Evolutionary conservation across 2,888 invertebrate genomes (phyloP), one percentile per base, ranked within the genome.

Genomic region (Liopterus haemorrhoidalis): DNA sequence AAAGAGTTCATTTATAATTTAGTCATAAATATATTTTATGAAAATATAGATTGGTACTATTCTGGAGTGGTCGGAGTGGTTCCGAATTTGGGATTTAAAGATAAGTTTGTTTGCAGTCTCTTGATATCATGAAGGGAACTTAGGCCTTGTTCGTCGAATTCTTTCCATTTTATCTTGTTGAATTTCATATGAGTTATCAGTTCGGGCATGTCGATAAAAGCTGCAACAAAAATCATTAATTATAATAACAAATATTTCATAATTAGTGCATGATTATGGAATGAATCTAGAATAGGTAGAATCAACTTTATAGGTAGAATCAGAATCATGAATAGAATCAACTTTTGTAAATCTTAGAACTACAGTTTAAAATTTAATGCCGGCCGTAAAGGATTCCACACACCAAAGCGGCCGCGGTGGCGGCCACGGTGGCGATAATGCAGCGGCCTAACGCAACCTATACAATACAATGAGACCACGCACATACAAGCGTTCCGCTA

Each of bases 91-190:
- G 40, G 49, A 28, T 35, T 42, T 27, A 41, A 33, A 22, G 22
- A 27, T 43, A 60, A 52, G 14, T 59, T 64, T 30, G 53, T 58
- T 51, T 66, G 66, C 11, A 74, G 52, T 56, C 72, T 70, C 57
- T 75, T 74, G 38, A 85, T 79, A 59, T 86, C 85, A 18, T 77
- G 78, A 53, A 84, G 59, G 4, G 85, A 83, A 49, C 81, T 80
- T 55, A 82, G 79, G 37, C 84, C 85, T 53, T 82, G 81, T 50
- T 85, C 85, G 61, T 85, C 83, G 57, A 81, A 77, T 58, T 89
- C 87, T 61, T 88, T 88, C 94, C 95, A 95, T 65, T 86, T 88
- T 44, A 83, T 77, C 70, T 93, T 91, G 71, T 95, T 95, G 60
- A 73, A 74, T 57, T 85, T 78, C 70, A 94, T 84, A 67, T 88